Conservation (phyloP, 2,113 vertebrate genomes). For the Heterotis niloticus region DNA sequence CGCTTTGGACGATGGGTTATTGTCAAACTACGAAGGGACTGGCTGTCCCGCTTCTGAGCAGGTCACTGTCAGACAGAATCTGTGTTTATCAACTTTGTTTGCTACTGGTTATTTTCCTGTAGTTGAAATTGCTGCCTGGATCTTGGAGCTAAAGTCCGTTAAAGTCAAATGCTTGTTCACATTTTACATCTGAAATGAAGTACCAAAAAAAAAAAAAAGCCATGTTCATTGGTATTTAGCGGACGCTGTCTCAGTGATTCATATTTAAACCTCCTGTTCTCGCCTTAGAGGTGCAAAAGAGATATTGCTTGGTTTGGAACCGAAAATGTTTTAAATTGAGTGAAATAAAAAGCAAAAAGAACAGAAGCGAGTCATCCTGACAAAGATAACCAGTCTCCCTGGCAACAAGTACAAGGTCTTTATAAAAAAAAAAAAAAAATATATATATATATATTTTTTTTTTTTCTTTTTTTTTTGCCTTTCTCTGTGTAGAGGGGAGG, state of each 20-base stretch:
- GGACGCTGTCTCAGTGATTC: neutral
- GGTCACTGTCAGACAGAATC: neutral
- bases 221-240: neutral
- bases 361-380: constrained; percentile 11
- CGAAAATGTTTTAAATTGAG: neutral
- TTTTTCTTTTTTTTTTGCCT: neutral
- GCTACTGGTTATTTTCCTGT: constrained; percentile 12
- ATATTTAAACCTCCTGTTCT: neutral
- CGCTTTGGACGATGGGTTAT: constrained; percentile 2
- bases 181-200: constrained; percentile 18
- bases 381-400: constrained; percentile 22
- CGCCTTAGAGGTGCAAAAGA: neutral
- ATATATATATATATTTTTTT: no score
- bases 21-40: neutral
- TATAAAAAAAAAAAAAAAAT: no score
- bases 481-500: neutral
- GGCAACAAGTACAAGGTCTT: constrained; percentile 21
- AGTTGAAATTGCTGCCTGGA: constrained; percentile 10
- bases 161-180: neutral
- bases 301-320: constrained; percentile 3
- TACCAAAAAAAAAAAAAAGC: neutral
- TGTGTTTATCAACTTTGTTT: constrained; percentile 22
- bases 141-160: neutral
- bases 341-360: constrained; percentile 15
- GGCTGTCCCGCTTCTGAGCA: constrained; percentile 19